Conservation (phyloP, 2,888 invertebrate species). For the Nephrotoma guestfalica region DNA sequence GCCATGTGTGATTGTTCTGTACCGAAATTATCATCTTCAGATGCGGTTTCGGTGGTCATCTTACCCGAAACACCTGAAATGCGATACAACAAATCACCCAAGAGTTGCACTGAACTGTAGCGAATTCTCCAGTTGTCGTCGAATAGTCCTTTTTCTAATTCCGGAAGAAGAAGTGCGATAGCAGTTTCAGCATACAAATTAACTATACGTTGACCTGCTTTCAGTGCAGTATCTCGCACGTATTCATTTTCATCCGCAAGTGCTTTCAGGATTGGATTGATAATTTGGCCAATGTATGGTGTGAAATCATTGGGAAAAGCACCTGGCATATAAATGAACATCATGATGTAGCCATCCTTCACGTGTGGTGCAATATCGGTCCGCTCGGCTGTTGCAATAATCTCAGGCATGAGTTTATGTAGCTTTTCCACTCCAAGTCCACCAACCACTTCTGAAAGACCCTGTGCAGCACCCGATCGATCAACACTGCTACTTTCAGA, state of each 20-base stretch:
- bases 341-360: conserved; percentile 99
- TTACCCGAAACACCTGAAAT: conserved; percentile 97
- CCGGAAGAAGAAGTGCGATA: conserved; percentile 81
- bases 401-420: conserved; percentile 92
- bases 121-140: conserved; percentile 98
- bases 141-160: conserved; percentile 85
- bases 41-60: conserved; percentile 97
- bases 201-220: conserved; percentile 94
- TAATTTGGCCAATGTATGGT: conserved; percentile 90
- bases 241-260: conserved; percentile 98
- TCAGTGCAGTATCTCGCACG: conserved; percentile 91
- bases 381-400: conserved; percentile 85
- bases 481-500: conserved; percentile 93
- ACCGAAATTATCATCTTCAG: conserved; percentile 98
- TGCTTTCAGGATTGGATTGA: conserved; percentile 92
- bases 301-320: conserved; percentile 93
- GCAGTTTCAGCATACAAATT: conserved; percentile 92
- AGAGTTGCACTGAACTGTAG: conserved; percentile 82
- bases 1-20: conserved; percentile 90
- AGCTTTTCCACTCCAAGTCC: conserved; percentile 91
- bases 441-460: conserved; percentile 94
- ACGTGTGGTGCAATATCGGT: conserved; percentile 92
- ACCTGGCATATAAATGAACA: conserved; percentile 98
- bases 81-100: conserved; percentile 90
- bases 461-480: conserved; percentile 90